Conservation (phyloP, 2,113 vertebrate species). For the Seriola rivoliana region DNA sequence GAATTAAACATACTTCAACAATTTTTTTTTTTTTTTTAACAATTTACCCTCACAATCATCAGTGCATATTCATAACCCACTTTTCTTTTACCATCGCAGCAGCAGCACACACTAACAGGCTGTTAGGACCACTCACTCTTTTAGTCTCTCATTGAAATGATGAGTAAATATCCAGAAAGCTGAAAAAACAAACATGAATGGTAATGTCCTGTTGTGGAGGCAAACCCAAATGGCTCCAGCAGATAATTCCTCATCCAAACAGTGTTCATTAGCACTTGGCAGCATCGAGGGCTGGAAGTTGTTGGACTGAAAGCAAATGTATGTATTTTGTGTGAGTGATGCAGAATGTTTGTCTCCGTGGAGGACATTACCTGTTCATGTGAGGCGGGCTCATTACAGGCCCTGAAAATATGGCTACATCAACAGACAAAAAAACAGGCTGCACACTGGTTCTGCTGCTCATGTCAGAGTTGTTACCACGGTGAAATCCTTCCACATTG, state of each 20-base stretch:
- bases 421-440: background rate
- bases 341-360: background rate
- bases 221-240: slow-evolving; percentile 42
- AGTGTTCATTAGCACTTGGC: slow-evolving; percentile 54
- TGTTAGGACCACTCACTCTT: slow-evolving; percentile 2
- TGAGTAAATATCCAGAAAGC: slow-evolving; percentile 19
- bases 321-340: background rate
- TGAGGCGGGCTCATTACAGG: background rate
- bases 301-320: background rate
- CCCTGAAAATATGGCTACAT: background rate
- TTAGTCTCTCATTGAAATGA: slow-evolving; percentile 24
- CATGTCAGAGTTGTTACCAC: background rate
- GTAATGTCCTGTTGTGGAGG: slow-evolving; percentile 35
- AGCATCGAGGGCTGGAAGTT: background rate
- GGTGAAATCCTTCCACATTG: background rate
- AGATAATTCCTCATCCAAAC: slow-evolving; percentile 48
- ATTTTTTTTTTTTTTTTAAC: no score
- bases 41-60: background rate
- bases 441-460: background rate
- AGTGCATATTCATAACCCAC: background rate
- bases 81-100: background rate
- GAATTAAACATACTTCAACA: no score
- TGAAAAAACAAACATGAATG: slow-evolving; percentile 36
- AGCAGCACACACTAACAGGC: slow-evolving; percentile 11
- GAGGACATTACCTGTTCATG: background rate